Evolutionary conservation across 30 jellyfish, hydroid and myxozoan species (phyloP).

Genomic region (Catostylus mosaicus): DNA sequence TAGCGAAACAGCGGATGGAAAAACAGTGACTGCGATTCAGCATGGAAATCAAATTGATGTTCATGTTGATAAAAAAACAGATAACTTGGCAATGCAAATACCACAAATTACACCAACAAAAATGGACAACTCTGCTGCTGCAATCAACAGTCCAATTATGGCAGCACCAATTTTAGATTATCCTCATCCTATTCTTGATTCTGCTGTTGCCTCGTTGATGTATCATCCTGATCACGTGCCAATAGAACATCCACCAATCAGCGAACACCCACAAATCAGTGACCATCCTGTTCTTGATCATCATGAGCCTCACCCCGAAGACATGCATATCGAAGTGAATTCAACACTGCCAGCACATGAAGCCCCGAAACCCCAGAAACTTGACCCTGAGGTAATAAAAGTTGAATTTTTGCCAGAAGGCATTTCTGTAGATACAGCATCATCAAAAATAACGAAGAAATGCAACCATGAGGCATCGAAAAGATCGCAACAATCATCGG

Average conservation of each 20-base stretch:
- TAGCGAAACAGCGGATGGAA: not conserved
- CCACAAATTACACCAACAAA: conserved; percentile 36
- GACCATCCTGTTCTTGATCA: conserved; percentile 11
- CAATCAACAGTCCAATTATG: conserved; percentile 22
- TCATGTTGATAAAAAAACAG: conserved; percentile 40
- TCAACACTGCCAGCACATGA: conserved; percentile 53
- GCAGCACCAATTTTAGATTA: conserved; percentile 34
- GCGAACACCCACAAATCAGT: conserved; percentile 12
- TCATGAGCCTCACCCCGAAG: conserved; percentile 29
- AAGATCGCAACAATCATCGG: not conserved
- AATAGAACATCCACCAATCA: conserved; percentile 41
- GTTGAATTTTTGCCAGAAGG: conserved; percentile 98
- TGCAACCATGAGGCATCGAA: conserved; percentile 21
- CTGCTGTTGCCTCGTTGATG: conserved; percentile 50
- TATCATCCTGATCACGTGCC: conserved; percentile 57
- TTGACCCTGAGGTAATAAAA: conserved; percentile 90
- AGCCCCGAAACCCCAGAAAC: conserved; percentile 68
- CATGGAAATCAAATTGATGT: conserved; percentile 53
- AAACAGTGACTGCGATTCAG: conserved; percentile 50
- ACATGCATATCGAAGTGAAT: conserved; percentile 63
- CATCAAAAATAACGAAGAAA: conserved; percentile 56
- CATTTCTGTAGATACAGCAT: conserved; percentile 68
- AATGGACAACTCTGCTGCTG: conserved; percentile 38
- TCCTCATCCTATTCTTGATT: conserved; percentile 59
- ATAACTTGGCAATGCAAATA: conserved; percentile 3